Percentiles rank a stretch among this genome's conserved stretches.
These are phyloP conservation scores for Ailuropoda melanoleuca DNA, from an alignment of 2,113 vertebrate genomes.

Conservation along the genomic window DNA sequence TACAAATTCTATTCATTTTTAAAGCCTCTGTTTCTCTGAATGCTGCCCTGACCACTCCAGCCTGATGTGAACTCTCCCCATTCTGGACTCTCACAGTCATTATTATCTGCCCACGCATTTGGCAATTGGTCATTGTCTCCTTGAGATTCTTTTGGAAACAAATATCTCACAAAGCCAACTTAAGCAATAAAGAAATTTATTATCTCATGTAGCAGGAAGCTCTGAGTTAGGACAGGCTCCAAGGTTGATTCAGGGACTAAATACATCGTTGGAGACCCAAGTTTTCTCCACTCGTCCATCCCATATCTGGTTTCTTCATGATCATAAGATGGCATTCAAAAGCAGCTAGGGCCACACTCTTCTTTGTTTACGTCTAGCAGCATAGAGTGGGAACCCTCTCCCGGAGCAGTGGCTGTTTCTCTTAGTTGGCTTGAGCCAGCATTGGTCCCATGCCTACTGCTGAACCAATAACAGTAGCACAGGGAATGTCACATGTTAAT, in stretches of 20 bases:
- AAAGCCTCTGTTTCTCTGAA: constrained; percentile 2
- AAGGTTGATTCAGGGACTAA: background rate
- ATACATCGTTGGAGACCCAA: background rate
- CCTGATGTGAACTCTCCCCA: constrained; percentile 60
- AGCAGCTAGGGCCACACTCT: background rate
- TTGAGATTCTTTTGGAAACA: constrained; percentile 55
- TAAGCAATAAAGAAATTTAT: constrained; percentile 61
- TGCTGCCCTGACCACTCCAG: constrained; percentile 33
- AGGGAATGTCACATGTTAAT: background rate
- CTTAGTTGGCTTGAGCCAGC: background rate
- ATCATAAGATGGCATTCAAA: background rate
- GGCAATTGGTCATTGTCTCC: constrained; percentile 66
- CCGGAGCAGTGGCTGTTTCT: background rate
- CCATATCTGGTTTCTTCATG: background rate
- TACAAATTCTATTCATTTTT: constrained; percentile 24
- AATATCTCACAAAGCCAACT: constrained; percentile 48
- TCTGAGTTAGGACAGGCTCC: constrained; percentile 20
- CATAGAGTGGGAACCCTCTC: background rate
- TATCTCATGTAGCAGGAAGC: constrained; percentile 61
- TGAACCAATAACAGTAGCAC: background rate
- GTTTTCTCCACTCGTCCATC: background rate
- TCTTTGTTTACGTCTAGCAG: background rate
- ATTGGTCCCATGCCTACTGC: background rate
- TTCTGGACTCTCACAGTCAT: constrained; percentile 43
- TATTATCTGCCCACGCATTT: constrained; percentile 65